Evolutionary conservation across 2,888 invertebrate species (phyloP).

Genomic region (Cyrtodaria siliqua): DNA sequence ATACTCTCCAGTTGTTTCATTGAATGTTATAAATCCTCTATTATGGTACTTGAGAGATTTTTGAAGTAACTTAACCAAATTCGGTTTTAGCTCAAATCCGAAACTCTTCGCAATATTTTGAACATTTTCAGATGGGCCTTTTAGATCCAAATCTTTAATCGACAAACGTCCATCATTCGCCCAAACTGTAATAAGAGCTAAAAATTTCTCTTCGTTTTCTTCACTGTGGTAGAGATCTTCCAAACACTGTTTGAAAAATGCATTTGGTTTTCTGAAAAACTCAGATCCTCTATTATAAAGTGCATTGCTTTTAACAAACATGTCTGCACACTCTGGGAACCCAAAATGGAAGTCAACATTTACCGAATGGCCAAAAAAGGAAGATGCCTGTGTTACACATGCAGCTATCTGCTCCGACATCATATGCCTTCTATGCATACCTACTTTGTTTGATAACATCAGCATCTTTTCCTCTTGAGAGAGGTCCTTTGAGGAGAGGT

Average conservation of each 20-base stretch:
- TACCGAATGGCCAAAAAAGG: neutral
- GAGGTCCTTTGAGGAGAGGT: too few relatives aligned
- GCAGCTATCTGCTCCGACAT: too few relatives aligned
- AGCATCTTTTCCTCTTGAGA: too few relatives aligned
- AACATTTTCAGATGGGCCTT: neutral
- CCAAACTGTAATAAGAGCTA: constrained; percentile 43
- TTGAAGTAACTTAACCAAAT: too few relatives aligned
- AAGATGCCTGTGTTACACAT: neutral
- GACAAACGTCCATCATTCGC: constrained; percentile 21
- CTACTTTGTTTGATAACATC: too few relatives aligned
- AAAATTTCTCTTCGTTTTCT: constrained; percentile 32
- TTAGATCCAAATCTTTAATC: neutral
- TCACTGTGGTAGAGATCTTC: constrained; percentile 24
- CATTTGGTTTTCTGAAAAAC: constrained; percentile 31
- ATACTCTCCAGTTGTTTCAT: too few relatives aligned
- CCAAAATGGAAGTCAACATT: constrained; percentile 19
- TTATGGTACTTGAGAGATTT: too few relatives aligned
- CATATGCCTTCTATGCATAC: too few relatives aligned
- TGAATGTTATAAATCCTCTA: too few relatives aligned
- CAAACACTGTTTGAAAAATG: constrained; percentile 39
- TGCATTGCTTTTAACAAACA: constrained; percentile 33
- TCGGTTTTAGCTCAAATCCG: constrained; percentile 19
- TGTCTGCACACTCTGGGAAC: constrained; percentile 43
- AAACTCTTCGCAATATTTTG: constrained; percentile 20
- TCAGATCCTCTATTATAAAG: constrained; percentile 20